Conservation (phyloP, 2,113 vertebrate genomes). For the Phylloscopus trochilus region DNA sequence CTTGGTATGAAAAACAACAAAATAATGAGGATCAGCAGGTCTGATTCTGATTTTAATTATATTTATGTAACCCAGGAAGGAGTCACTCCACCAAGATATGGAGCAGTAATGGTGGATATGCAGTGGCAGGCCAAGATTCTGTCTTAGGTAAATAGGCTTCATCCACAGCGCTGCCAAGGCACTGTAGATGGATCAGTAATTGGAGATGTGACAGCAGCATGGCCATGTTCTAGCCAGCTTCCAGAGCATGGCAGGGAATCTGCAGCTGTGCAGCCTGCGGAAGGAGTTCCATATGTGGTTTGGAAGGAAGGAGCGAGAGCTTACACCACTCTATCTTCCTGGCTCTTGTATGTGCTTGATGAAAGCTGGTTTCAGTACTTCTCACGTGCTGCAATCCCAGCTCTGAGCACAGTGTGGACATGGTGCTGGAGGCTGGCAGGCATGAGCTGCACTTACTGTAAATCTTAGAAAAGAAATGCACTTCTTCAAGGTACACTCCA, state of each 20-base stretch:
- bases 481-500: neutral
- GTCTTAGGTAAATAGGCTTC: conserved; percentile 31
- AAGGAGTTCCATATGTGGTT: neutral
- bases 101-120: conserved; percentile 2
- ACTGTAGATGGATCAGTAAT: neutral
- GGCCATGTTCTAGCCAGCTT: conserved; percentile 5
- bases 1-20: conserved; percentile 23
- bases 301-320: neutral
- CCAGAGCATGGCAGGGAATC: neutral
- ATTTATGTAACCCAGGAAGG: conserved; percentile 43
- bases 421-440: neutral
- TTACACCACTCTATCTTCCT: neutral
- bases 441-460: neutral
- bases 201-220: neutral
- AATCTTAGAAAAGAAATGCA: conserved; percentile 1
- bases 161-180: neutral
- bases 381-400: neutral
- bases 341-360: neutral
- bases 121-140: conserved; percentile 20
- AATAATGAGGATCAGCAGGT: conserved; percentile 51
- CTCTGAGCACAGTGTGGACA: neutral
- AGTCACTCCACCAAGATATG: conserved; percentile 36
- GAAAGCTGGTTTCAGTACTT: neutral
- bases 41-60: conserved; percentile 54
- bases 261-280: neutral